Percentiles rank a stretch among this genome's conserved stretches.
These are phyloP conservation scores for Gallinago paraguaiae DNA, from an alignment of 2,113 vertebrate species.

Conservation along the genomic window DNA sequence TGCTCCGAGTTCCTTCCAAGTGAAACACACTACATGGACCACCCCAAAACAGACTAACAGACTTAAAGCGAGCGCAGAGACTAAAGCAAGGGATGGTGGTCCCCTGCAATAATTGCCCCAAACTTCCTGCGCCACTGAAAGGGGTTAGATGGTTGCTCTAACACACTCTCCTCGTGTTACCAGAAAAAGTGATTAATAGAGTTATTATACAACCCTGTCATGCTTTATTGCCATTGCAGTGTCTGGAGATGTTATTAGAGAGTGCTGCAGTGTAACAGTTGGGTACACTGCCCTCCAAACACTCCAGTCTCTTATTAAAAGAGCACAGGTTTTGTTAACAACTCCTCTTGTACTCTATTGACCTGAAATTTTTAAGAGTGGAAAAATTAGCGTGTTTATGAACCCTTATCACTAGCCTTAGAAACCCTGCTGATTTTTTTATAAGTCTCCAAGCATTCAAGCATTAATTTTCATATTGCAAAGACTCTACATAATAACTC, in stretches of 20 bases:
- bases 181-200: not conserved
- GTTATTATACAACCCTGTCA: not conserved
- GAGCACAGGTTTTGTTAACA: conserved; percentile 8
- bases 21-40: not conserved
- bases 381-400: not conserved
- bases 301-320: not conserved
- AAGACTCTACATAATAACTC: not conserved
- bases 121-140: not conserved
- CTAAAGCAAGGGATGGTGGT: not conserved
- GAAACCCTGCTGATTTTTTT: conserved; percentile 19
- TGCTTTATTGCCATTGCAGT: not conserved
- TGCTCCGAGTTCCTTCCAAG: not conserved
- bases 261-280: not conserved
- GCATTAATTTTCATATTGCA: conserved; percentile 37
- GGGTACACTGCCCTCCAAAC: not conserved
- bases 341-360: not conserved
- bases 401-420: not conserved
- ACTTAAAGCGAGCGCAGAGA: not conserved
- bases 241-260: not conserved
- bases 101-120: not conserved
- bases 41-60: not conserved
- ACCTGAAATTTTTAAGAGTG: not conserved
- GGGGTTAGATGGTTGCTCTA: not conserved
- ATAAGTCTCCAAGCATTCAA: conserved; percentile 20
- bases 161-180: not conserved